phyloP scores from a whole-genome alignment of 2,113 vertebrate genomes.

The Rhinopomastus cyanomelas region DNA sequence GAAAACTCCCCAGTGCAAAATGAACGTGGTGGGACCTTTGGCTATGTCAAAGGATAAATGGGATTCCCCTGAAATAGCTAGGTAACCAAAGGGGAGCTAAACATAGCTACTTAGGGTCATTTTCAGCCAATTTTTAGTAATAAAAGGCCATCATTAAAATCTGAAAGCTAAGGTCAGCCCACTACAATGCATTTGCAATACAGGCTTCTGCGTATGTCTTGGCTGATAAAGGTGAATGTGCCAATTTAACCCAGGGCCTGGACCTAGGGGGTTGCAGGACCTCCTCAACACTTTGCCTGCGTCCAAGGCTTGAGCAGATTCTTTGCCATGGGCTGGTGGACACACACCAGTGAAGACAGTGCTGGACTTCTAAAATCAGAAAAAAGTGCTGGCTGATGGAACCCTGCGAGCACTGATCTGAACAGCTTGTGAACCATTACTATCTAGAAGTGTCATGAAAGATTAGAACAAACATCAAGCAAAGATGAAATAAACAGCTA shows the following conservation, averaged over 20 bases:
- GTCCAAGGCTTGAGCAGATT: background rate
- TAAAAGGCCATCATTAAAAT: background rate
- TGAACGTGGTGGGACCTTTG: background rate
- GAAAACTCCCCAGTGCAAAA: background rate
- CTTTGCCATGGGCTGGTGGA: background rate
- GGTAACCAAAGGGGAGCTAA: background rate
- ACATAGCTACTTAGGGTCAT: background rate
- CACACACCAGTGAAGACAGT: background rate
- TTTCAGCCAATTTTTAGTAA: background rate
- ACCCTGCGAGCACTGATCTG: slow-evolving; percentile 28
- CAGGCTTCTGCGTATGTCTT: background rate
- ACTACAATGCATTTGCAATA: background rate
- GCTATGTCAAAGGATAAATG: background rate
- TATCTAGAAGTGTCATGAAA: slow-evolving; percentile 69
- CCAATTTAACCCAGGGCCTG: background rate
- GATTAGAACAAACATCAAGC: slow-evolving; percentile 75
- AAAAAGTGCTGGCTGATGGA: background rate
- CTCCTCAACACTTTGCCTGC: background rate
- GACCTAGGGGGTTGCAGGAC: background rate
- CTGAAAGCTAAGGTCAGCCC: background rate
- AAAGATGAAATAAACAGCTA: slow-evolving; percentile 74
- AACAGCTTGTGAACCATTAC: slow-evolving; percentile 69
- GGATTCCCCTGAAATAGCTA: background rate
- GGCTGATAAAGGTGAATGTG: background rate
- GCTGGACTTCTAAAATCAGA: background rate